These are phyloP conservation scores for Corapipo altera DNA, from an alignment of 2,113 vertebrate species.

Conservation along the genomic window DNA sequence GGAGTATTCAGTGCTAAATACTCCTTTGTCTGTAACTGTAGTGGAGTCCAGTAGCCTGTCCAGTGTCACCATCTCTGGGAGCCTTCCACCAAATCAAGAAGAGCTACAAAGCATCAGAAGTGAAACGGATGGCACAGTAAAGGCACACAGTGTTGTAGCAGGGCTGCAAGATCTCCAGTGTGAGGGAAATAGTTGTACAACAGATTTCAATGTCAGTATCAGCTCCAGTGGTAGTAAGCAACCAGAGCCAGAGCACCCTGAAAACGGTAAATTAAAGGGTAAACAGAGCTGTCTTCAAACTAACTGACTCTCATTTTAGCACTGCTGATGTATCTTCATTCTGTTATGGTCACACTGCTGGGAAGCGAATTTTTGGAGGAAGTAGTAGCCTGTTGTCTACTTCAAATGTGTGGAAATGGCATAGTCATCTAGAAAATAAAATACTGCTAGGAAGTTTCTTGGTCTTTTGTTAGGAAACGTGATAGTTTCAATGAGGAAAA, in stretches of 20 bases:
- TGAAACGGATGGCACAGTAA: constrained; percentile 88
- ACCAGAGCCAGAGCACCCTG: constrained; percentile 82
- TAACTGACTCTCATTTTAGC: background rate
- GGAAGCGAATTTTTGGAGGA: background rate
- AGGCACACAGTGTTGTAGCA: constrained; percentile 88
- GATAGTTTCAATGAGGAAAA: background rate
- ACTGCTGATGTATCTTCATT: background rate
- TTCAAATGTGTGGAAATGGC: background rate
- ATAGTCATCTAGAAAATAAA: background rate
- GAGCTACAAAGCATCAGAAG: constrained; percentile 84
- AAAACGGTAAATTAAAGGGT: constrained; percentile 81
- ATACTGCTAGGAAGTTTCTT: background rate
- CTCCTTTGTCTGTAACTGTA: constrained; percentile 78
- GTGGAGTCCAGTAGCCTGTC: constrained; percentile 75
- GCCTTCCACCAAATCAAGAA: constrained; percentile 74
- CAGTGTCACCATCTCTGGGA: constrained; percentile 58
- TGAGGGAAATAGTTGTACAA: constrained; percentile 81
- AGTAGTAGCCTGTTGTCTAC: background rate
- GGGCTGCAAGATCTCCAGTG: constrained; percentile 87
- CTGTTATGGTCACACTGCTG: background rate
- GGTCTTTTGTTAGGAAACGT: background rate
- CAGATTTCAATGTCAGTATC: constrained; percentile 82
- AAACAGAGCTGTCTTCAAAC: background rate
- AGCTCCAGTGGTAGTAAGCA: constrained; percentile 89
- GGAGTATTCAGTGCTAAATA: constrained; percentile 89